phyloP scores from a whole-genome alignment of 1,140 invertebrate species.

The Nymphalis io region DNA sequence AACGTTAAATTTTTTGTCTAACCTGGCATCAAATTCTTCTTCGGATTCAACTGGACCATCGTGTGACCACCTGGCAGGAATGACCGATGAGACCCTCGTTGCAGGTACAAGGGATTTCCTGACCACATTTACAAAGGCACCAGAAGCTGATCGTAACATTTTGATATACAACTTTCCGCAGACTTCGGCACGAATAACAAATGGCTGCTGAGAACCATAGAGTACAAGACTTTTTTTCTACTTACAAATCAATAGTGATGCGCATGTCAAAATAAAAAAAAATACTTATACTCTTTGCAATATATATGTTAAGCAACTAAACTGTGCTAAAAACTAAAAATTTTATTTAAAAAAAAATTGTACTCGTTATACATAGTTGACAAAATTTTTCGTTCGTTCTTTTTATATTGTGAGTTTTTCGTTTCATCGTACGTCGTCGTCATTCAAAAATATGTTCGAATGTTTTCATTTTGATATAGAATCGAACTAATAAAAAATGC shows the following conservation, averaged over 20 bases:
- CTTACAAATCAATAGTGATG: conserved; percentile 24
- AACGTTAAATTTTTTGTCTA: conserved; percentile 65
- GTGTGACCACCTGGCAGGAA: conserved; percentile 56
- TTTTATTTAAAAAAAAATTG: too few species aligned
- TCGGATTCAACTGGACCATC: conserved; percentile 68
- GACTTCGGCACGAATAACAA: conserved; percentile 70
- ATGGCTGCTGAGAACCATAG: conserved; percentile 71
- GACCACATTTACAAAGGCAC: conserved; percentile 64
- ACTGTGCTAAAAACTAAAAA: too few species aligned
- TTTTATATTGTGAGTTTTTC: too few species aligned
- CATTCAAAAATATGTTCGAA: too few species aligned
- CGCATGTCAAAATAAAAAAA: conserved; percentile 9
- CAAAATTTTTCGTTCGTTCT: too few species aligned
- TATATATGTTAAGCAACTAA: too few species aligned
- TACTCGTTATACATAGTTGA: too few species aligned
- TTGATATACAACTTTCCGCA: conserved; percentile 54
- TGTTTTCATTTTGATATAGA: too few species aligned
- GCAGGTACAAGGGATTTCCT: conserved; percentile 69
- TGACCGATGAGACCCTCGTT: conserved; percentile 57
- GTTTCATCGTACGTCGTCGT: too few species aligned
- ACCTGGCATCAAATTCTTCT: conserved; percentile 76
- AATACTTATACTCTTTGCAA: background rate
- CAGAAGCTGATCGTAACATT: conserved; percentile 74
- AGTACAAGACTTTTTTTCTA: conserved; percentile 28
- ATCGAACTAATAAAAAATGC: too few species aligned